phyloP scores from a whole-genome alignment of 2,113 vertebrate species.

The Diphyllodes magnificus region DNA sequence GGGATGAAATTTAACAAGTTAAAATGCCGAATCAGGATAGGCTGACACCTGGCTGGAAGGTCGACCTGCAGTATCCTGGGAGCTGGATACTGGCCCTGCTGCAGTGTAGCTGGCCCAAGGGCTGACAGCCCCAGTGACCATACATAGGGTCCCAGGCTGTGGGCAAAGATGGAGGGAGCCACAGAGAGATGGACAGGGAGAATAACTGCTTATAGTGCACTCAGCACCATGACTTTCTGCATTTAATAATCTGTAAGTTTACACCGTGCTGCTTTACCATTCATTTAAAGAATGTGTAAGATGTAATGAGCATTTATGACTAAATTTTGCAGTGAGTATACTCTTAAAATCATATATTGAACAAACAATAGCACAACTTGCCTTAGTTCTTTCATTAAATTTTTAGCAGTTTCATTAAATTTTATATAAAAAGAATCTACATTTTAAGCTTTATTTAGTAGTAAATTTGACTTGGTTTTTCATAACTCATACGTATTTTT shows the following conservation, averaged over 20 bases:
- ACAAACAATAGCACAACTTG: neutral
- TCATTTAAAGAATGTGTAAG: neutral
- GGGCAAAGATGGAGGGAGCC: rapidly evolving
- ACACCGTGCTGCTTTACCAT: neutral
- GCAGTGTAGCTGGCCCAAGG: too few relatives aligned
- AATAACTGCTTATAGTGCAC: neutral
- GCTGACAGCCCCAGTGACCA: neutral
- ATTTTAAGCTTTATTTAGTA: neutral
- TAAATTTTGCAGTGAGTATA: neutral
- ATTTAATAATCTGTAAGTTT: neutral
- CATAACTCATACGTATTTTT: neutral
- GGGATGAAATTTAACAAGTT: neutral
- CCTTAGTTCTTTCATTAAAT: neutral
- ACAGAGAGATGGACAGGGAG: neutral
- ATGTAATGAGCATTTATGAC: neutral
- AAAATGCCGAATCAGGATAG: neutral
- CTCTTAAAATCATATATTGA: neutral
- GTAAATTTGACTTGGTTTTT: neutral
- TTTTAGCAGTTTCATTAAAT: neutral
- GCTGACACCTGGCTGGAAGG: neutral
- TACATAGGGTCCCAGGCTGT: neutral
- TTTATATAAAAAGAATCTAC: neutral
- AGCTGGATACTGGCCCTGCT: neutral
- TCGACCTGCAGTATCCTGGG: neutral
- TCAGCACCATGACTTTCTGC: neutral